Evolutionary conservation across 2,113 vertebrate species (phyloP), one percentile per base, ranked within the genome.

Genomic region (Aspidoscelis tigris): DNA sequence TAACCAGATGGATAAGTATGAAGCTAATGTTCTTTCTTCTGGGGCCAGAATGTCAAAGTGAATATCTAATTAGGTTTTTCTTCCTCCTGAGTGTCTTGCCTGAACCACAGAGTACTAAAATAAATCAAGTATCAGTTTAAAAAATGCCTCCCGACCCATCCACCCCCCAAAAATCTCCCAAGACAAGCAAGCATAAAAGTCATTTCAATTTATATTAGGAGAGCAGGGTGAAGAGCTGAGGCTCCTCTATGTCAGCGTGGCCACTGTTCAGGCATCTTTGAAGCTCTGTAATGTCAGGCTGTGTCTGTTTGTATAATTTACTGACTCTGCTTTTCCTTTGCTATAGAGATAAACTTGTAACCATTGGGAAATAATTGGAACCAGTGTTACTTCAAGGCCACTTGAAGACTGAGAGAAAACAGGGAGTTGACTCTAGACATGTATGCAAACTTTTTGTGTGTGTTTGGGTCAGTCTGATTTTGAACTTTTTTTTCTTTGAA

Each of bases 1-100:
- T 94, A 95, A 94, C 83, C 94, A 96, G 95, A 95, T 96, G 95
- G 94, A 91, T 95, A 95, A 95, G 80, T 94, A 95, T 92, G 89
- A 90, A 94, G 88, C 80, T 94, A 94, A 92, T 93, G 87, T 91
- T 94, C 91, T 95, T 95, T 95, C 93, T 95, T 94, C 89, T 92
- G 94, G 87, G 94, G 90, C 78, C 80, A 89, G 88, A 93, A 95
- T 95, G 93, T 93, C 91, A 94, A 95, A 93, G 89, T 92, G 92
- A 94, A 91, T 95, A 91, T 86, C 83, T 95, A 95, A 95, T 95
- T 88, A 93, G 83, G 47, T 58, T 33, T 21, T n/a, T 39, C 58
- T 81, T 76, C 81, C 68, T 88, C 85, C 87, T 82, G 76, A 92
- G 80, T 44, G 85, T 84, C 80, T 90, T 90, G 74, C 61, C 84